Conservation (phyloP, 2,797 vertebrate species). For the Petrocephalus schoutedeni region DNA sequence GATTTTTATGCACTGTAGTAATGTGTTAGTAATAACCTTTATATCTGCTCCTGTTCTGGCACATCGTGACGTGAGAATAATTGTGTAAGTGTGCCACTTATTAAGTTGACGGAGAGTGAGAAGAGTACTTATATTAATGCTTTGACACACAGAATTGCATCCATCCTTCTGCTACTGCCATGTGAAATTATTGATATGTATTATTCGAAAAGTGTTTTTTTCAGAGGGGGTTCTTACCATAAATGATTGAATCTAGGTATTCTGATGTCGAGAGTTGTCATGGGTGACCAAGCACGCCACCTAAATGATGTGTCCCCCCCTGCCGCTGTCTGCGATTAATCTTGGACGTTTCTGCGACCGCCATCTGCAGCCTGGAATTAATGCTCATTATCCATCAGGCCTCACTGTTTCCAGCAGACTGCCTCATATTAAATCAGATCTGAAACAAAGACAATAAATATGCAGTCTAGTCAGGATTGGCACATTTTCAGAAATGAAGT, state of each 20-base stretch:
- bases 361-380: conserved; percentile 28
- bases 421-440: not conserved
- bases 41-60: not conserved
- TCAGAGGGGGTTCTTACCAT: not conserved
- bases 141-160: not conserved
- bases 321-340: not conserved
- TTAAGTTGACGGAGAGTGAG: not conserved
- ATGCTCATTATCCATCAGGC: not conserved
- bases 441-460: conserved; percentile 10
- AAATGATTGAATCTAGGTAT: not conserved
- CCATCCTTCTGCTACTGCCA: not conserved
- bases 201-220: not conserved
- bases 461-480: not conserved
- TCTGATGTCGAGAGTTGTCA: not conserved
- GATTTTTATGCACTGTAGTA: not conserved
- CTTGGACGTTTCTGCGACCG: not conserved
- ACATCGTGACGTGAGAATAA: not conserved
- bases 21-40: not conserved
- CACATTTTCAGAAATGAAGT: not conserved
- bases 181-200: not conserved
- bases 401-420: not conserved
- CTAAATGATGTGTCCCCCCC: not conserved
- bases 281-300: not conserved
- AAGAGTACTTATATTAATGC: not conserved
- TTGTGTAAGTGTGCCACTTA: not conserved